phyloP scores from a whole-genome alignment of 2,113 vertebrate genomes.

The Orthonyx spaldingii region DNA sequence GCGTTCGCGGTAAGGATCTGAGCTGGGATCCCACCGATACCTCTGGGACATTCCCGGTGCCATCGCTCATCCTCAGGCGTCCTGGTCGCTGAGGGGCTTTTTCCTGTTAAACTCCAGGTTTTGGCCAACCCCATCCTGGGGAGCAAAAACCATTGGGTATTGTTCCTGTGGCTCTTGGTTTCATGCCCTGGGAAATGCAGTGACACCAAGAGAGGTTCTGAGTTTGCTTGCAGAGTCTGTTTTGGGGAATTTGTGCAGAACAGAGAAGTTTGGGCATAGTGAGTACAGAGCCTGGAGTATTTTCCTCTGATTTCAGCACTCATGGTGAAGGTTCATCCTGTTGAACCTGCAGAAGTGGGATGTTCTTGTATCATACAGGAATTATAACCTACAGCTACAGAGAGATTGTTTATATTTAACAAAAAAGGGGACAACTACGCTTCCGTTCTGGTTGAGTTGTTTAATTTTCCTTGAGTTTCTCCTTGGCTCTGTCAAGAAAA shows the following conservation, averaged over 20 bases:
- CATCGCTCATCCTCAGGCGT: not conserved
- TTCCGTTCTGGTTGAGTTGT: not conserved
- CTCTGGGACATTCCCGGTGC: not conserved
- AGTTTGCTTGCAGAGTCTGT: not conserved
- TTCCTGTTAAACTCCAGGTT: not conserved
- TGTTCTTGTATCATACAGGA: not conserved
- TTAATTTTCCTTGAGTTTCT: not conserved
- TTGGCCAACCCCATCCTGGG: not conserved
- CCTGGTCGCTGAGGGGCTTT: rapidly evolving
- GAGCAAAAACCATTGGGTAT: not conserved
- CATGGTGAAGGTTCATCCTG: no score
- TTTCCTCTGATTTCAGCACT: not conserved
- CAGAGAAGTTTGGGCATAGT: not conserved
- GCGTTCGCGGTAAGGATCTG: rapidly evolving
- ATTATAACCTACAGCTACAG: not conserved
- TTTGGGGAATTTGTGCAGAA: not conserved
- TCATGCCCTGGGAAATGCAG: not conserved
- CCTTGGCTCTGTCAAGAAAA: not conserved
- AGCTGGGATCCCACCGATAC: not conserved
- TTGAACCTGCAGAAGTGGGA: not conserved
- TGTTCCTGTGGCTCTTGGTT: not conserved
- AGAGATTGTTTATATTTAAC: not conserved
- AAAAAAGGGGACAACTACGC: rapidly evolving
- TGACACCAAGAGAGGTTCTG: not conserved
- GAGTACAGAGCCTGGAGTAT: not conserved